Conservation (phyloP, 2,888 invertebrate genomes). For the Apamea crenata region DNA sequence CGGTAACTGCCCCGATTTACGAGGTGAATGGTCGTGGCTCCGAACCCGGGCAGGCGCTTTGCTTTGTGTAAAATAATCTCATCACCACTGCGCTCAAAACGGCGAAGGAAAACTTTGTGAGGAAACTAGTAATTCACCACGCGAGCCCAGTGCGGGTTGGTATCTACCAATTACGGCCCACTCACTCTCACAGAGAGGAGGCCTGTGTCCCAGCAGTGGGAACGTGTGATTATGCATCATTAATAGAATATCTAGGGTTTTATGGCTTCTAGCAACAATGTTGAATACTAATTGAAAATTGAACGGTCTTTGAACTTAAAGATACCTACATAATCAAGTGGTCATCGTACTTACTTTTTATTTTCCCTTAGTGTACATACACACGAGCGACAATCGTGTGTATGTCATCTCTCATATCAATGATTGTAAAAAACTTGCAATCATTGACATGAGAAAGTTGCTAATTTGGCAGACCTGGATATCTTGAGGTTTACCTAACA, state of each 20-base stretch:
- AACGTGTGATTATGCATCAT: neutral
- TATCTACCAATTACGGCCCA: too few species aligned
- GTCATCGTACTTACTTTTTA: neutral
- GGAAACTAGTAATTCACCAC: neutral
- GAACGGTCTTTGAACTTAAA: constrained; percentile 25
- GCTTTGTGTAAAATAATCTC: neutral
- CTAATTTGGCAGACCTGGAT: constrained; percentile 1
- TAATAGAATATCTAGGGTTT: neutral
- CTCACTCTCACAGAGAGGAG: too few species aligned
- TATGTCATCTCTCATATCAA: too few species aligned
- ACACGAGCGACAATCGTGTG: neutral
- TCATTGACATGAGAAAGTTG: constrained; percentile 3
- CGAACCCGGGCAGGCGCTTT: neutral
- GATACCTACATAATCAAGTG: constrained; percentile 14
- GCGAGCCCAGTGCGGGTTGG: too few species aligned
- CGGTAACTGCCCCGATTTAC: too few species aligned
- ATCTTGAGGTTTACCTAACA: neutral
- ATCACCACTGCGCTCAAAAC: too few species aligned
- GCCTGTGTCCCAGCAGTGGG: too few species aligned
- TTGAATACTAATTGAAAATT: constrained; percentile 28
- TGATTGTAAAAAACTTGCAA: too few species aligned
- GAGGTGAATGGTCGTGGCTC: neutral
- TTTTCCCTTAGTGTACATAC: neutral
- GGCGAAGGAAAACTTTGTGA: neutral
- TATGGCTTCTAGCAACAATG: neutral